Conservation (phyloP, 2,888 invertebrate genomes). For the Melolontha melolontha region DNA sequence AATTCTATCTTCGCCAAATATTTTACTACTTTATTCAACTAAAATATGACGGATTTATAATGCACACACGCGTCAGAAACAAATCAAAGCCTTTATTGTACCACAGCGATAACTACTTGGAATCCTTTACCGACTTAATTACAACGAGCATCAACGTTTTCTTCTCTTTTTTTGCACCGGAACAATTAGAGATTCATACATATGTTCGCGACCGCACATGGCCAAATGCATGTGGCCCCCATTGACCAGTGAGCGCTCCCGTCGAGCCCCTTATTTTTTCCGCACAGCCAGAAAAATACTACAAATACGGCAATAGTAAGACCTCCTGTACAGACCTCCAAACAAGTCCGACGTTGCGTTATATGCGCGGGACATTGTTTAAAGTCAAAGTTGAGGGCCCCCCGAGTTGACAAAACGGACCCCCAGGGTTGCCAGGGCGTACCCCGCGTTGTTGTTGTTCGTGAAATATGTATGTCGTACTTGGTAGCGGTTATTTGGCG, state of each 20-base stretch:
- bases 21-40: too few relatives aligned
- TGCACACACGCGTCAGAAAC: too few relatives aligned
- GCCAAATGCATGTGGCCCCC: constrained; percentile 39
- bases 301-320: constrained; percentile 28
- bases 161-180: neutral
- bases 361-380: constrained; percentile 49
- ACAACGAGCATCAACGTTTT: constrained; percentile 24
- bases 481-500: constrained; percentile 49
- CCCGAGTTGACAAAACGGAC: constrained; percentile 53
- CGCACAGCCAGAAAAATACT: constrained; percentile 35
- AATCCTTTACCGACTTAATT: neutral
- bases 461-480: constrained; percentile 48
- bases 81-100: too few relatives aligned
- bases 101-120: too few relatives aligned
- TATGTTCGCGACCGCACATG: constrained; percentile 41
- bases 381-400: constrained; percentile 49
- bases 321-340: constrained; percentile 54
- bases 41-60: too few relatives aligned
- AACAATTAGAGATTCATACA: constrained; percentile 35
- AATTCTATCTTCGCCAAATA: too few relatives aligned
- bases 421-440: constrained; percentile 45
- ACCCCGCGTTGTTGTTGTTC: constrained; percentile 47
- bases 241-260: constrained; percentile 26
- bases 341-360: constrained; percentile 47
- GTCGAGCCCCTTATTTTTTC: constrained; percentile 32